A percentile compares a stretch with the other conserved stretches of the same genome.
Conservation (phyloP, 2,888 invertebrate genomes). For the Kryphioiulus occultus region DNA sequence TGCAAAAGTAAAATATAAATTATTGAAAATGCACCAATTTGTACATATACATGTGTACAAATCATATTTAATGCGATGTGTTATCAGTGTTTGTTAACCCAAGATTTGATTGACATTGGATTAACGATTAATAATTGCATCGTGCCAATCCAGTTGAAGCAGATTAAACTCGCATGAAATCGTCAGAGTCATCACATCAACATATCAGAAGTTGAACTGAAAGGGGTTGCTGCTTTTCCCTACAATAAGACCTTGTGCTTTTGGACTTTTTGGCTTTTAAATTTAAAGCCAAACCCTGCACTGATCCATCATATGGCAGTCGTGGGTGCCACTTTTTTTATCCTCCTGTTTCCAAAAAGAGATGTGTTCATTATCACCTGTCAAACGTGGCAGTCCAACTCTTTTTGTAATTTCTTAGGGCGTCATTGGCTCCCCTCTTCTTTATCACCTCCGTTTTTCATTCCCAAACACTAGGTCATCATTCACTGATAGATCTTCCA, state of each 20-base stretch:
- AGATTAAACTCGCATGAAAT: neutral
- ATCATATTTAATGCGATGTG: no score
- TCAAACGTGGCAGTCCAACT: conserved; percentile 27
- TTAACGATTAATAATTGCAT: no score
- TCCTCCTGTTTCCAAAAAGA: neutral
- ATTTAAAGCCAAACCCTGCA: neutral
- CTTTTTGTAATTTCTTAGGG: conserved; percentile 33
- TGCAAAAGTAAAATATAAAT: no score
- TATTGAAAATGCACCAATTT: no score
- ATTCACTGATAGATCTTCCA: conserved; percentile 43
- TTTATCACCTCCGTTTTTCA: conserved; percentile 47
- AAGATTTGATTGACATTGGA: no score
- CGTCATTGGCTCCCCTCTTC: conserved; percentile 22
- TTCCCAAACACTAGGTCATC: conserved; percentile 40
- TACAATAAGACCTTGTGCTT: neutral
- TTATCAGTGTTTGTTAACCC: no score
- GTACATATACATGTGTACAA: no score
- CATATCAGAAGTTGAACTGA: neutral
- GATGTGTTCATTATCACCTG: conserved; percentile 45
- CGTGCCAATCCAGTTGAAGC: neutral
- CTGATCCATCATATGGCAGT: conserved; percentile 14
- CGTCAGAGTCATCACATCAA: neutral
- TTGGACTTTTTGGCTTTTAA: neutral
- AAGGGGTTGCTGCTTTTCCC: neutral
- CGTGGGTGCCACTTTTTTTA: conserved; percentile 33